A percentile compares a stretch with the other conserved stretches of the same genome.
Conservation (phyloP, 1,140 invertebrate species). For the Sycobia sp. region DNA sequence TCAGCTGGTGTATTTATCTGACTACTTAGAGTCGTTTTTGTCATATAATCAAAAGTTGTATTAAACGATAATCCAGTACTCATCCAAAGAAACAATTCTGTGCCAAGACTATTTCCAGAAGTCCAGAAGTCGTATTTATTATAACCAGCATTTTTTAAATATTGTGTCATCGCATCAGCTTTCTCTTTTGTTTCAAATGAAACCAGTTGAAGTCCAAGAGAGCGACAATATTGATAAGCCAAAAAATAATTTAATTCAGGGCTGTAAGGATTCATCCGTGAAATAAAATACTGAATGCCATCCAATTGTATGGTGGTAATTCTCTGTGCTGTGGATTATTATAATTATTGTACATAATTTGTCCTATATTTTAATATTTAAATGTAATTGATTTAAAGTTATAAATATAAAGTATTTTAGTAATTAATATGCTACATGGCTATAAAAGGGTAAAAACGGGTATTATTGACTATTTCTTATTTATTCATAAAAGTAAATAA, state of each 20-base stretch:
- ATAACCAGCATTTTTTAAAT: conserved; percentile 80
- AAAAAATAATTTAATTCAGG: conserved; percentile 85
- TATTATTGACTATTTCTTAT: not conserved
- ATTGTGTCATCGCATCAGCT: conserved; percentile 80
- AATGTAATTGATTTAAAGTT: not conserved
- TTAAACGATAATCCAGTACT: conserved; percentile 86
- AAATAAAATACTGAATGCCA: conserved; percentile 86
- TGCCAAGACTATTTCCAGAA: conserved; percentile 83
- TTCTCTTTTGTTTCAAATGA: conserved; percentile 87
- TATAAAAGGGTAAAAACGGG: not conserved
- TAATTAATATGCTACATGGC: not conserved
- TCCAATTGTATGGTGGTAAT: conserved; percentile 84
- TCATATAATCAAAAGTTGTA: conserved; percentile 82
- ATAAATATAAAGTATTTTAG: not conserved
- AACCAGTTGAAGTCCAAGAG: conserved; percentile 80
- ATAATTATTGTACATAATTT: not conserved
- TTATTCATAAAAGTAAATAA: not conserved
- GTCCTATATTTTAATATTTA: not conserved
- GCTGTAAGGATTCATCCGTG: conserved; percentile 85
- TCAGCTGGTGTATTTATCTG: conserved; percentile 57
- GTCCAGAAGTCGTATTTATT: conserved; percentile 87
- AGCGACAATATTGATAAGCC: conserved; percentile 86
- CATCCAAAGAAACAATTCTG: conserved; percentile 88
- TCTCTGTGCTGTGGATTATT: conserved; percentile 73
- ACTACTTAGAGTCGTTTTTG: conserved; percentile 54